Base-by-base conservation (phyloP, 2,797 vertebrate genomes). In the Trachurus trachurus region DNA sequence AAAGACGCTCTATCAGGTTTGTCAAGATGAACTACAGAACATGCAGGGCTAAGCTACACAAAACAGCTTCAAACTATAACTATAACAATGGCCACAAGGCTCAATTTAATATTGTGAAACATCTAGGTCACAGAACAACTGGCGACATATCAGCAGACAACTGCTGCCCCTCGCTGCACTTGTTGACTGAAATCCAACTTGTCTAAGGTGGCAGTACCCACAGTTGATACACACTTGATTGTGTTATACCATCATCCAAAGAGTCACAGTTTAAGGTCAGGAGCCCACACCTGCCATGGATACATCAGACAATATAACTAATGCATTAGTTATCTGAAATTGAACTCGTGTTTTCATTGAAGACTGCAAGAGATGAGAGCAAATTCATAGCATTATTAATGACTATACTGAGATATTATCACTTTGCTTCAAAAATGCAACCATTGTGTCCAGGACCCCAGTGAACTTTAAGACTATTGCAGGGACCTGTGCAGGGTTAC, bases 101-200 rank as follows among this genome's bases (percentile, higher is more conserved):
- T 77, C 54, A n/a, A 40, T 37, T n/a, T 37, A 39, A 6, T 15
- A 9, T 3, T 49, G 31, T 31, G 56, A 40, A 42, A 53, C 11
- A 80, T 42, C 57, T 60, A 66, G 61, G 74, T 77, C 66, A 82
- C 69, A 40, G 45, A 64, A 19, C 5, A 78, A 62, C 21, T 59
- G 81, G 58, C 42, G 22, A 45, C 47, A 50, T 74, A 59, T 21
- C 64, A 56, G 49, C 22, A 45, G 22, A 45, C 77, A 83, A 76
- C 74, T 80, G 76, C 16, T 73, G 67, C 71, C 74, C 49, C 62
- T 79, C 61, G 50, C 53, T 44, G 40, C 53, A 75, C 66, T 47
- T 49, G 29, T 9, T 74, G 59, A 80, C 29, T 54, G 70, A 71
- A 73, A 54, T 26, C 40, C 52, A 31, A 6, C 21, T 17, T 40